Evolutionary conservation across 1,140 invertebrate genomes (phyloP).

Genomic region (Drosophila ogumai): DNA sequence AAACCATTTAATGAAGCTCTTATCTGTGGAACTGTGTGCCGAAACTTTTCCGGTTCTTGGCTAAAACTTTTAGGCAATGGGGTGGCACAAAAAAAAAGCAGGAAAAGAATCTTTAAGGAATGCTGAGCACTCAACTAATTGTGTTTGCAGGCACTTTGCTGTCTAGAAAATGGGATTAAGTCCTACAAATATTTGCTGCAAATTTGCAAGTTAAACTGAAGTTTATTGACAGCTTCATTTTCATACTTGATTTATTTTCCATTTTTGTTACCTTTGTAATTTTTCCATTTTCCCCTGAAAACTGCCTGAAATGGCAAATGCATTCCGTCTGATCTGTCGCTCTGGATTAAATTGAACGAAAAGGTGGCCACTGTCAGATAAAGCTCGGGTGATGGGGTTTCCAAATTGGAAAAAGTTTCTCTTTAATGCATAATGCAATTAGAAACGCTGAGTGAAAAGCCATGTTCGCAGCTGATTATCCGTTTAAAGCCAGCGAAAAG

Average conservation of each 20-base stretch:
- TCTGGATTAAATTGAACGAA: slow-evolving; percentile 29
- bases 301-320: slow-evolving; percentile 16
- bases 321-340: slow-evolving; percentile 36
- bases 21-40: slow-evolving; percentile 20
- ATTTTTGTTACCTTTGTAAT: slow-evolving; percentile 9
- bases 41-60: slow-evolving; percentile 25
- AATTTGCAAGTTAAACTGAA: slow-evolving; percentile 29
- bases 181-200: slow-evolving; percentile 37
- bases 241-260: slow-evolving; percentile 40
- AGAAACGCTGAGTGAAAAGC: slow-evolving; percentile 51
- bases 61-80: slow-evolving; percentile 10
- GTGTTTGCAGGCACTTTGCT: slow-evolving; percentile 54
- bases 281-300: background rate
- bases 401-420: slow-evolving; percentile 38
- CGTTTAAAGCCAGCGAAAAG: slow-evolving; percentile 26
- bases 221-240: slow-evolving; percentile 36
- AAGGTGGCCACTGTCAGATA: slow-evolving; percentile 34
- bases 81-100: background rate
- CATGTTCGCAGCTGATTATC: slow-evolving; percentile 53
- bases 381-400: background rate
- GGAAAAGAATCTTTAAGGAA: slow-evolving; percentile 23
- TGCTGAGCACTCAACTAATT: slow-evolving; percentile 53
- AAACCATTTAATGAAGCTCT: slow-evolving; percentile 38
- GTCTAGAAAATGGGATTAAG: slow-evolving; percentile 42
- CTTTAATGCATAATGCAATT: slow-evolving; percentile 43